A percentile compares a stretch with the other conserved stretches of the same genome.
Conservation (phyloP, 2,113 vertebrate genomes). For the Passer montanus region DNA sequence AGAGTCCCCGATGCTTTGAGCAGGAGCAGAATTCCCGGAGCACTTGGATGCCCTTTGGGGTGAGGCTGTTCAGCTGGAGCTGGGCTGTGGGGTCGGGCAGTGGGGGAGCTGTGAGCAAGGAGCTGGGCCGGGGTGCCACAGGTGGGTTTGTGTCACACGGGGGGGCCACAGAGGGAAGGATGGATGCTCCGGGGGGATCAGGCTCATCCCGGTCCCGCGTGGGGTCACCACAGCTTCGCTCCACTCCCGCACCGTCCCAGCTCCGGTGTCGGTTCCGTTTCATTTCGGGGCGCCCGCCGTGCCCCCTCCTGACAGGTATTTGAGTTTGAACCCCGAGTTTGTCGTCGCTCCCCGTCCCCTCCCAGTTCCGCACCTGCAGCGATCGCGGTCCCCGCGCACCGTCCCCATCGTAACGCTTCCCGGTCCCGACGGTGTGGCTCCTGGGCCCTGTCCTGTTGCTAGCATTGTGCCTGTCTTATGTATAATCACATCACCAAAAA, state of each 20-base stretch:
- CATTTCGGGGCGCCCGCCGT: background rate
- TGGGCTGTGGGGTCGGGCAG: background rate
- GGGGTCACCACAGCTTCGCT: slow-evolving; percentile 21
- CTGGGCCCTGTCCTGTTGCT: slow-evolving; percentile 65
- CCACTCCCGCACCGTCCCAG: background rate
- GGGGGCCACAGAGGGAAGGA: background rate
- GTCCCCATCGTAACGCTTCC: background rate
- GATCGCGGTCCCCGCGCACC: background rate
- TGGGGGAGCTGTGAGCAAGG: background rate
- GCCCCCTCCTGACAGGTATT: background rate
- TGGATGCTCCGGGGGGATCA: background rate
- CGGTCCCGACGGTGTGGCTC: slow-evolving; percentile 15
- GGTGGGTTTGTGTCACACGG: background rate
- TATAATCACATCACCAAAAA: slow-evolving; percentile 75
- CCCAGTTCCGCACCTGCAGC: background rate
- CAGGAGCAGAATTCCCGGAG: background rate
- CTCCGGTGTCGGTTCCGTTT: background rate
- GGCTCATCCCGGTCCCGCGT: fast-evolving
- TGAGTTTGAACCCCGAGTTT: background rate
- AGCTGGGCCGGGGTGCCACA: background rate
- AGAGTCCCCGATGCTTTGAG: fast-evolving
- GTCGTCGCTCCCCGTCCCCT: background rate
- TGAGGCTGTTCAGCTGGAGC: background rate
- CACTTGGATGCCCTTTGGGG: fast-evolving
- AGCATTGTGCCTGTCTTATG: slow-evolving; percentile 74